Evolutionary conservation across 2,888 invertebrate genomes (phyloP).

Genomic region (Ernsta delagoae): DNA sequence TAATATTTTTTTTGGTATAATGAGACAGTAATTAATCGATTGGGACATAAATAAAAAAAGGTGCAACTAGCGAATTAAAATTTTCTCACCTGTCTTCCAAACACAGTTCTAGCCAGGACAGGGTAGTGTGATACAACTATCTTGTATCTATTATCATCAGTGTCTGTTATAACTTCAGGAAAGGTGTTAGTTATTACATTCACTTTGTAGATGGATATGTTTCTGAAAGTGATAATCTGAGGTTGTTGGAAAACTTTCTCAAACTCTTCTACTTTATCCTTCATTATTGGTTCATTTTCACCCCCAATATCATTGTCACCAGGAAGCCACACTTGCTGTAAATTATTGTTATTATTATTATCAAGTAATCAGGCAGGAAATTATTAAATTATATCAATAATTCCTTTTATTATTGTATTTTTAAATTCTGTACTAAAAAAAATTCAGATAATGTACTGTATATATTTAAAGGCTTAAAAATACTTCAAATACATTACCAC

Average conservation of each 20-base stretch:
- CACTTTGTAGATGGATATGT: slow-evolving; percentile 90
- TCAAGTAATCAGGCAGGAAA: too few relatives aligned
- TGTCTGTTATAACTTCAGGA: slow-evolving; percentile 74
- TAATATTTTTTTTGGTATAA: too few relatives aligned
- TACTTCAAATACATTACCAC: slow-evolving; percentile 52
- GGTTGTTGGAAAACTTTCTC: slow-evolving; percentile 90
- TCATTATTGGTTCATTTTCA: slow-evolving; percentile 90
- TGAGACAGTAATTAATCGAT: too few relatives aligned
- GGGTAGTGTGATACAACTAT: slow-evolving; percentile 92
- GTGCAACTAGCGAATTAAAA: too few relatives aligned
- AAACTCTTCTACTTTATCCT: slow-evolving; percentile 89
- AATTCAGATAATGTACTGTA: too few relatives aligned
- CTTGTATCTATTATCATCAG: slow-evolving; percentile 79
- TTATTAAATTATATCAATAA: too few relatives aligned
- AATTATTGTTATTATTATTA: too few relatives aligned
- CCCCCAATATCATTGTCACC: slow-evolving; percentile 99
- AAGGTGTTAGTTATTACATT: slow-evolving; percentile 88
- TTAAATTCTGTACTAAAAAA: too few relatives aligned
- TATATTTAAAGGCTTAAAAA: too few relatives aligned
- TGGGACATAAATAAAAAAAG: too few relatives aligned
- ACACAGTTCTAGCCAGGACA: slow-evolving; percentile 61
- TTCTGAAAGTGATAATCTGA: slow-evolving; percentile 84
- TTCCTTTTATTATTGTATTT: too few relatives aligned
- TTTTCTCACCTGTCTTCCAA: slow-evolving; percentile 70
- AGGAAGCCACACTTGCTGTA: slow-evolving; percentile 93